phyloP scores from a whole-genome alignment of 2,797 vertebrate species.

The Falco biarmicus region DNA sequence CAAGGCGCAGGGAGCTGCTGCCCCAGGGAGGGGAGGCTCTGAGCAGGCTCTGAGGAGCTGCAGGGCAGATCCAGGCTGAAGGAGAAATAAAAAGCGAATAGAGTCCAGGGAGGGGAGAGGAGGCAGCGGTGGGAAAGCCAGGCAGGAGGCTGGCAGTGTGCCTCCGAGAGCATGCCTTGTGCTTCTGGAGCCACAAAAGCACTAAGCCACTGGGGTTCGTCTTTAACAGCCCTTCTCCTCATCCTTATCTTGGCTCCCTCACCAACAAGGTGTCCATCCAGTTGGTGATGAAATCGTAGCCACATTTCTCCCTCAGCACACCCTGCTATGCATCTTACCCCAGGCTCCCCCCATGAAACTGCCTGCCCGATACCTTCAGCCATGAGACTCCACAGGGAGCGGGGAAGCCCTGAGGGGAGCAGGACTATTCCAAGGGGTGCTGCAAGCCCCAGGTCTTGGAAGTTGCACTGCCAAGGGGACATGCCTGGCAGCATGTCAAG shows the following conservation, averaged over 20 bases:
- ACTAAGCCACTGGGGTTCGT: background rate
- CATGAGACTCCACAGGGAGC: background rate
- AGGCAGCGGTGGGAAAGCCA: background rate
- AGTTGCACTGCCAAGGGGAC: background rate
- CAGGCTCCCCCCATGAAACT: accelerated
- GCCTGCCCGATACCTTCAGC: background rate
- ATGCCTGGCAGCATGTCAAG: background rate
- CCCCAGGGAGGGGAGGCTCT: background rate
- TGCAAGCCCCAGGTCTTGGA: background rate
- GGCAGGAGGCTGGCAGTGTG: background rate
- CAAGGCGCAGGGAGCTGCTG: background rate
- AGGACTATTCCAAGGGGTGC: background rate
- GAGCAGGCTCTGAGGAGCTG: accelerated
- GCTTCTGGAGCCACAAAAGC: background rate
- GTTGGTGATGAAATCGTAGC: background rate
- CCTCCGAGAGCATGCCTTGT: background rate
- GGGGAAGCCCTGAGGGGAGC: background rate
- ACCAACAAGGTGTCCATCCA: background rate
- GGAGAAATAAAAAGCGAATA: background rate
- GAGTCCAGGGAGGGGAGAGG: background rate
- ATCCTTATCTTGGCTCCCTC: background rate
- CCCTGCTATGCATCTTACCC: background rate
- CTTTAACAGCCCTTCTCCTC: background rate
- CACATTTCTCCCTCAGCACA: accelerated
- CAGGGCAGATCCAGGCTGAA: background rate